Base-by-base conservation (phyloP, 2,797 vertebrate species). In the Borostomias antarcticus region DNA sequence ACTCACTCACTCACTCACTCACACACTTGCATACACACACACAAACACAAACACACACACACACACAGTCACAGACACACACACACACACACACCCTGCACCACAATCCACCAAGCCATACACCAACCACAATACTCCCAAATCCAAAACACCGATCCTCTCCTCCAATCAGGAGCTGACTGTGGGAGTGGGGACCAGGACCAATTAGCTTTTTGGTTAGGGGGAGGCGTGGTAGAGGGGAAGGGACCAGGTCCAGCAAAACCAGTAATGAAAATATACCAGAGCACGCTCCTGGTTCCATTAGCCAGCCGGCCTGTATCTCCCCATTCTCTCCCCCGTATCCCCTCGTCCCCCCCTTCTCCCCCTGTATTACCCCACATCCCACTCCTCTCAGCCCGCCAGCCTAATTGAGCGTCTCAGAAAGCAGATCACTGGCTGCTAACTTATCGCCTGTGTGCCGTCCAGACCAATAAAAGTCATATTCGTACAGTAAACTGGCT, bases 401-500 rank as follows among this genome's bases (percentile, higher is more conserved):
- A 59, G 75, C 66, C 61, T 74, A 73, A 84, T 74, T 78, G 60
- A 73, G 64, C 67, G 43, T 26, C 62, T 70, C 57, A 67, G 56
- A 79, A 76, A 77, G 65, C 70, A 73, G 69, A 80, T 81, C 67
- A 33, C 45, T 75, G 52, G 68, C 75, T 74, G 77, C 63, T 77
- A 64, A 62, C 69, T 79, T 79, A 84, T 77, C 28, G 47, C 66
- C 62, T 81, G 75, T 67, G 66, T 64, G 19, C 60, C 17, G 40
- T 76, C 64, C 72, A 88, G 76, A 75, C 56, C 63, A 83, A 82
- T 79, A 85, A 80, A 87, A 78, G 21, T 76, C 67, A 69, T 58
- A 82, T 81, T 68, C 70, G 76, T 72, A 56, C 21, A n/a, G 72
- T 66, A 80, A 85, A 83, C 66, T 81, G 60, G 59, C 66, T 73